Evolutionary conservation across 2,888 invertebrate genomes (phyloP).

Genomic region (Papilio elwesi): DNA sequence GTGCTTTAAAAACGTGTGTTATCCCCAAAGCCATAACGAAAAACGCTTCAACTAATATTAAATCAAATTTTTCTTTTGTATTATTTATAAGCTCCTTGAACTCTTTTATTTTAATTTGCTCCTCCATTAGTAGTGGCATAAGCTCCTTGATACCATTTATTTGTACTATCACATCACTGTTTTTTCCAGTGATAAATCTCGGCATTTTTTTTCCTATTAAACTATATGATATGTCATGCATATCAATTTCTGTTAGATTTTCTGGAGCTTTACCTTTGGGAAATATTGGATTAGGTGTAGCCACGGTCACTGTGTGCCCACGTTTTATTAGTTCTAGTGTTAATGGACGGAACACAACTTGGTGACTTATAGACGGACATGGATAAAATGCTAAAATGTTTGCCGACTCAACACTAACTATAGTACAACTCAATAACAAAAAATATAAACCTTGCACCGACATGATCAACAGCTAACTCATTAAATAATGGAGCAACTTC

Average conservation of each 20-base stretch:
- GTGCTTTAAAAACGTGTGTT: neutral
- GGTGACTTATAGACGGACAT: constrained; percentile 56
- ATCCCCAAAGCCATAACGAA: neutral
- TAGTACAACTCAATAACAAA: too few relatives aligned
- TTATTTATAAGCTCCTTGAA: neutral
- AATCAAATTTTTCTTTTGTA: neutral
- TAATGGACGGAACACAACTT: constrained; percentile 53
- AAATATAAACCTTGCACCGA: too few relatives aligned
- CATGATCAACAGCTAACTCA: too few relatives aligned
- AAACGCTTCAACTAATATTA: constrained; percentile 5
- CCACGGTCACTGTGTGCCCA: constrained; percentile 52
- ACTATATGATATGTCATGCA: neutral
- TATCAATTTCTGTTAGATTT: constrained; percentile 11
- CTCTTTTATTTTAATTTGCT: neutral
- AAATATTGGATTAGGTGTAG: neutral
- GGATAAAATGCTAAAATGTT: constrained; percentile 54
- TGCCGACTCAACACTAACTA: constrained; percentile 43
- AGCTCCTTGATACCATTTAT: neutral
- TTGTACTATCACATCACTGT: neutral
- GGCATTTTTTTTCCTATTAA: neutral
- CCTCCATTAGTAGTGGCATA: neutral
- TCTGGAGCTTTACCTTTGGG: neutral
- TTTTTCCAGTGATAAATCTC: neutral
- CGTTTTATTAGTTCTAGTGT: constrained; percentile 52
- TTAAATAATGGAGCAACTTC: too few relatives aligned